Conservation (phyloP, 2,797 vertebrate species). For the Synaphobranchus kaupii region DNA sequence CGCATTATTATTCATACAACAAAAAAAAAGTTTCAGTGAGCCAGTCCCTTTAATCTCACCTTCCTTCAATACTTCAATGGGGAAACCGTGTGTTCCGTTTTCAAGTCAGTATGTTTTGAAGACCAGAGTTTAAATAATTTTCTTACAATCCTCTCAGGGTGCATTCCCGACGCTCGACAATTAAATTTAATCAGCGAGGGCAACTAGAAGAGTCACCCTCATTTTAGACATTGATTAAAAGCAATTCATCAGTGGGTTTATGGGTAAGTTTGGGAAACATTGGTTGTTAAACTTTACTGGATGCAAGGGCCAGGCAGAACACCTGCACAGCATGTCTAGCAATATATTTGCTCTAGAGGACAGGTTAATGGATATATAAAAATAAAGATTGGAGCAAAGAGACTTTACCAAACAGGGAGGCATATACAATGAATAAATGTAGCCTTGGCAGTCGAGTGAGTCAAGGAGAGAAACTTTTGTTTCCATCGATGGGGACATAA, state of each 20-base stretch:
- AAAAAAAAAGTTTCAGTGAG: neutral
- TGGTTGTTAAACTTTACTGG: slow-evolving; percentile 63
- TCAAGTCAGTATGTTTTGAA: slow-evolving; percentile 68
- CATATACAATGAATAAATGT: neutral
- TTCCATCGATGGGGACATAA: neutral
- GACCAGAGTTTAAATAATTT: slow-evolving; percentile 80
- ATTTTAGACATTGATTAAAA: slow-evolving; percentile 80
- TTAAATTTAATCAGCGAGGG: slow-evolving; percentile 81
- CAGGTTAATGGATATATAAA: slow-evolving; percentile 23
- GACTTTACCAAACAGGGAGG: neutral
- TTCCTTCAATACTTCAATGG: slow-evolving; percentile 44
- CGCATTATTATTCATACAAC: neutral
- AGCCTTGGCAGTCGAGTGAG: neutral
- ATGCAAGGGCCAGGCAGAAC: slow-evolving; percentile 48
- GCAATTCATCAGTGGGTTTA: slow-evolving; percentile 78
- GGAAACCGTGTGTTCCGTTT: slow-evolving; percentile 43
- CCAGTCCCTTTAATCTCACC: slow-evolving; percentile 43
- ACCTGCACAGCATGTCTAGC: slow-evolving; percentile 19
- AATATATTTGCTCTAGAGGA: neutral
- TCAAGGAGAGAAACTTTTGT: neutral
- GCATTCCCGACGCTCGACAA: slow-evolving; percentile 76
- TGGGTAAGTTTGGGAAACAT: slow-evolving; percentile 65
- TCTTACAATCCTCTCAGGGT: slow-evolving; percentile 77
- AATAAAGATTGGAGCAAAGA: slow-evolving; percentile 5
- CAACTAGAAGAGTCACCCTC: slow-evolving; percentile 76